These are phyloP conservation scores for Cephus nigrinus DNA, from an alignment of 2,888 invertebrate genomes.

Conservation along the genomic window DNA sequence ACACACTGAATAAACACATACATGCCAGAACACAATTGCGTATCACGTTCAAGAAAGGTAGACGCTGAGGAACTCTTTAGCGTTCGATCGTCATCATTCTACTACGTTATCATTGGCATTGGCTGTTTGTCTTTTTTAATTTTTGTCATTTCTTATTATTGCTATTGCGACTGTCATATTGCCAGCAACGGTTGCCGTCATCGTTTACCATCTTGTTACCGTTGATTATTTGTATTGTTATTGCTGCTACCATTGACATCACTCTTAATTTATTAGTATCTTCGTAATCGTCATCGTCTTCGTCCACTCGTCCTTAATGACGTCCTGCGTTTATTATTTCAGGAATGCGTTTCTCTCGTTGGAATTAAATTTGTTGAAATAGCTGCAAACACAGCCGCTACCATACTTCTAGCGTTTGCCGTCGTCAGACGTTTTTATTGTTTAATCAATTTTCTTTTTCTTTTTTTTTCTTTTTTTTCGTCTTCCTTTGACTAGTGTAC, in stretches of 20 bases:
- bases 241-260: slow-evolving; percentile 14
- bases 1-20: neutral
- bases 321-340: slow-evolving; percentile 30
- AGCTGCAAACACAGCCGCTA: slow-evolving; percentile 11
- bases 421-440: neutral
- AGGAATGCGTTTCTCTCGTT: slow-evolving; percentile 30
- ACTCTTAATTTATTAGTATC: slow-evolving; percentile 1
- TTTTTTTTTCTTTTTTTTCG: slow-evolving; percentile 13
- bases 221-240: slow-evolving; percentile 2
- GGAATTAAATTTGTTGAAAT: neutral
- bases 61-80: neutral
- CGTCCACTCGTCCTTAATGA: slow-evolving; percentile 1
- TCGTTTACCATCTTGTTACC: slow-evolving; percentile 3
- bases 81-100: neutral
- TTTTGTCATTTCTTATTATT: slow-evolving; percentile 20
- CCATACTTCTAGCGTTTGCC: slow-evolving; percentile 12
- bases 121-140: neutral
- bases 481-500: slow-evolving; percentile 16
- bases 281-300: slow-evolving; percentile 4
- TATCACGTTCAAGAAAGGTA: neutral
- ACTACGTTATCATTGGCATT: neutral
- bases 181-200: neutral
- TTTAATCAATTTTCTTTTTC: slow-evolving; percentile 14
- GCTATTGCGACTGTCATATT: slow-evolving; percentile 17
- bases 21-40: neutral